Evolutionary conservation across 1,140 invertebrate species (phyloP).

Genomic region (Bombus affinis): DNA sequence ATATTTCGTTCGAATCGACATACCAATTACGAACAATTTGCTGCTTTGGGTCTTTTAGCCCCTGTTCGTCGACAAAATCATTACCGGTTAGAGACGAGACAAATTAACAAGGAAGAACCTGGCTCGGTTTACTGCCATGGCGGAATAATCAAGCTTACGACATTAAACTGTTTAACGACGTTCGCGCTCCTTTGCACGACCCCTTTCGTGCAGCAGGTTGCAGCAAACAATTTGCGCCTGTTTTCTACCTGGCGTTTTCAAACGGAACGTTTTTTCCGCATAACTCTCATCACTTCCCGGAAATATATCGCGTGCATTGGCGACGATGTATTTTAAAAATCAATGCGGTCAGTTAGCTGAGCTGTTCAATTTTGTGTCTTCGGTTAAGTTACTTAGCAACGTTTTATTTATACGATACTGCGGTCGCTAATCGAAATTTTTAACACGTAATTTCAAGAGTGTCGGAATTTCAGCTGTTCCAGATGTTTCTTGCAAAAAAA

Average conservation of each 20-base stretch:
- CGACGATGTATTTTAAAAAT: background rate
- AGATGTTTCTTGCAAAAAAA: background rate
- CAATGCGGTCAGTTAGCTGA: background rate
- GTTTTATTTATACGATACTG: too few species aligned
- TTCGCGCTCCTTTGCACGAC: background rate
- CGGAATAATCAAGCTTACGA: constrained; percentile 27
- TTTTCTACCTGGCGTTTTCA: background rate
- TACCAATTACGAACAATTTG: background rate
- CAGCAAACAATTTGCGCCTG: background rate
- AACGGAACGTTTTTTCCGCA: background rate
- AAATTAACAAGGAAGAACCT: background rate
- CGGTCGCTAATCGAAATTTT: background rate
- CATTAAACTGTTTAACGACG: constrained; percentile 27
- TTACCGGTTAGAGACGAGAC: background rate
- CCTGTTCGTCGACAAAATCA: background rate
- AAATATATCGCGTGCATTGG: background rate
- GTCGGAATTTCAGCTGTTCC: background rate
- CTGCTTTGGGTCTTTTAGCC: background rate
- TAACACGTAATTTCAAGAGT: background rate
- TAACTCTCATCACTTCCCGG: background rate
- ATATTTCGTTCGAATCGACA: background rate
- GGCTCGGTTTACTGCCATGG: background rate
- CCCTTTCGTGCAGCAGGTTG: background rate
- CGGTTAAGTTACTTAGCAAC: too few species aligned
- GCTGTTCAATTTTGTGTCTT: background rate